A percentile compares a stretch with the other conserved stretches of the same genome.
phyloP scores from a whole-genome alignment of 2,113 vertebrate genomes.

The Platycercus adscitus region DNA sequence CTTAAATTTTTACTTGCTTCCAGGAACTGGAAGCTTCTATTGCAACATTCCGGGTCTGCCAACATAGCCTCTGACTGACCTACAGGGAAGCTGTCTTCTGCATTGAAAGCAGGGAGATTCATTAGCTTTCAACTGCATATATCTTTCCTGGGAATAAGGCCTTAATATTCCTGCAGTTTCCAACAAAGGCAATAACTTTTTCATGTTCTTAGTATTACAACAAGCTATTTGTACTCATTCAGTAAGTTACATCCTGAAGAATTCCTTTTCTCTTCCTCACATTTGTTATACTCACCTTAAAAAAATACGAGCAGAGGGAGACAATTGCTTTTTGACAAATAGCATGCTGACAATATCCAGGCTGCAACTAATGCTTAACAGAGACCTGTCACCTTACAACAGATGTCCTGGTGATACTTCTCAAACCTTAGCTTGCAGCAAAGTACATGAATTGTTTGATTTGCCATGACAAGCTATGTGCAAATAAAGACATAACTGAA shows the following conservation, averaged over 20 bases:
- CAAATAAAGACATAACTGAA: neutral
- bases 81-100: neutral
- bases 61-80: neutral
- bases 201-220: neutral
- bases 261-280: neutral
- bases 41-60: neutral
- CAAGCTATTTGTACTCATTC: neutral
- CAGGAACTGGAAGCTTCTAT: slow-evolving; percentile 42
- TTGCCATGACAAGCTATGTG: neutral
- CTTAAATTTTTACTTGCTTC: slow-evolving; percentile 40
- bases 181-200: neutral
- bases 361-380: neutral
- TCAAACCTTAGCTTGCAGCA: neutral
- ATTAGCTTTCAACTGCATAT: neutral
- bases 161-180: neutral
- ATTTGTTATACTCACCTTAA: neutral
- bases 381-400: neutral
- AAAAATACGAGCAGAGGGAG: neutral
- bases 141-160: neutral
- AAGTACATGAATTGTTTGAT: neutral
- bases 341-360: neutral
- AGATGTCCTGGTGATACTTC: neutral
- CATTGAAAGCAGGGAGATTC: slow-evolving; percentile 21
- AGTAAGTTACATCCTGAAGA: neutral
- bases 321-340: neutral